Conservation (phyloP, 2,797 vertebrate genomes). For the Poeciliopsis paucimaculata region DNA sequence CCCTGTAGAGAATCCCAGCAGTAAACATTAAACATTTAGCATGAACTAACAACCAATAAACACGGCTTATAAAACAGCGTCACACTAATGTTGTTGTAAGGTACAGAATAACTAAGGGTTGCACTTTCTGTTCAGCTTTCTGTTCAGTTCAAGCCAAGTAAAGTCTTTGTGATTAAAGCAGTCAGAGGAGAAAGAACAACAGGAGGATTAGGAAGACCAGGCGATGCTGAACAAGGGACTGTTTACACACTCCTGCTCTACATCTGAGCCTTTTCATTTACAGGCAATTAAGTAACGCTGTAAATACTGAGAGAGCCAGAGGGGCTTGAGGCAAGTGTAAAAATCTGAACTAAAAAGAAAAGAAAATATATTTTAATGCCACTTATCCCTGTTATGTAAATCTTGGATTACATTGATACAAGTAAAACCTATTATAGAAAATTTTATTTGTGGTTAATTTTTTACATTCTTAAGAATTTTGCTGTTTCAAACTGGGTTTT, state of each 20-base stretch:
- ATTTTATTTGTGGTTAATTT: not conserved
- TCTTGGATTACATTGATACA: not conserved
- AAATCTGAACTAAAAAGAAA: too few species aligned
- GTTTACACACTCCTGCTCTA: constrained; percentile 30
- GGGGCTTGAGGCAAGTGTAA: not conserved
- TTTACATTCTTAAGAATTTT: not conserved
- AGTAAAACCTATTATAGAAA: not conserved
- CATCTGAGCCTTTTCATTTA: constrained; percentile 15
- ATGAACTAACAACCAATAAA: constrained; percentile 27
- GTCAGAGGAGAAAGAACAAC: constrained; percentile 25
- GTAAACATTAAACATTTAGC: constrained; percentile 23
- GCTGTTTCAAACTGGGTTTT: not conserved
- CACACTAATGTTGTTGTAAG: not conserved
- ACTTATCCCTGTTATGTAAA: not conserved
- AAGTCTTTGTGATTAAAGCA: not conserved
- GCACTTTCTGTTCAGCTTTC: not conserved
- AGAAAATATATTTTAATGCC: not conserved
- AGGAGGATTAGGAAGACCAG: constrained; percentile 41
- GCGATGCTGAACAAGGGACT: constrained; percentile 31
- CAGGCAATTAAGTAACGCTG: not conserved
- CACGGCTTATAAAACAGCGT: constrained; percentile 18
- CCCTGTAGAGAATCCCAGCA: constrained; percentile 6
- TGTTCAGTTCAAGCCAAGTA: not conserved
- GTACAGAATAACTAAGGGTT: not conserved
- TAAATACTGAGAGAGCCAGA: not conserved